Base-by-base conservation (phyloP, 2,797 vertebrate genomes). In the Catostomus latipinnis region DNA sequence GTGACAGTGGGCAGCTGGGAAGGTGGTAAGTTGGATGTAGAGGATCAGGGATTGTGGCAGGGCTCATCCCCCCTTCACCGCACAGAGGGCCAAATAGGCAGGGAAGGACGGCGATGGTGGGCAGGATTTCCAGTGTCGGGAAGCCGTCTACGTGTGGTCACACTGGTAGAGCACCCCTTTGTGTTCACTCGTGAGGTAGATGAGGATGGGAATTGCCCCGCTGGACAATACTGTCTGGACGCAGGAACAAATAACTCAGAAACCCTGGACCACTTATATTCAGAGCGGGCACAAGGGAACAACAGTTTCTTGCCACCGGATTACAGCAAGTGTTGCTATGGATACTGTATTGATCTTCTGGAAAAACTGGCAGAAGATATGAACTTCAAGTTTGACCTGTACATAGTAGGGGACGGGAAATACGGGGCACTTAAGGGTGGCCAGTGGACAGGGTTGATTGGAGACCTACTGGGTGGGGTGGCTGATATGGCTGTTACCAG, bases 401-500 rank as follows among this genome's bases (percentile, higher is more conserved):
- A 98, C 83, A 96, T 97, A 0, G 96, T 97, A 1, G 97, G 95
- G 0, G 96, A 98, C 0, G 96, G 96, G 71, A 97, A 97, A 80
- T 97, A 98, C 0, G 96, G 96, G 0, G 96, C 95, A 0, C 93
- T 95, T 91, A 96, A 96, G 22, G 93, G 92, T 0, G 93, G 94
- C 0, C 94, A 92, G 83, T 98, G 97, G 97, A 97, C 96, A 0
- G 96, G 97, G 8, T 90, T 97, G 84, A 96, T 97, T 73, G 96
- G 96, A 0, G 96, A 97, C 86, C 93, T 98, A 67, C 88, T 96
- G 61, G 94, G 94, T 0, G 95, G 96, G 49, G 83, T 90, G 0
- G 96, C 96, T 0, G 96, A 98, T 90, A 95, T 98, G 96, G 97
- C 96, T 0, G 96, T 97, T 86, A 96, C 96, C 66, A 97, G 96